phyloP scores from a whole-genome alignment of 1,140 invertebrate genomes.

The Drosophila bipectinata region DNA sequence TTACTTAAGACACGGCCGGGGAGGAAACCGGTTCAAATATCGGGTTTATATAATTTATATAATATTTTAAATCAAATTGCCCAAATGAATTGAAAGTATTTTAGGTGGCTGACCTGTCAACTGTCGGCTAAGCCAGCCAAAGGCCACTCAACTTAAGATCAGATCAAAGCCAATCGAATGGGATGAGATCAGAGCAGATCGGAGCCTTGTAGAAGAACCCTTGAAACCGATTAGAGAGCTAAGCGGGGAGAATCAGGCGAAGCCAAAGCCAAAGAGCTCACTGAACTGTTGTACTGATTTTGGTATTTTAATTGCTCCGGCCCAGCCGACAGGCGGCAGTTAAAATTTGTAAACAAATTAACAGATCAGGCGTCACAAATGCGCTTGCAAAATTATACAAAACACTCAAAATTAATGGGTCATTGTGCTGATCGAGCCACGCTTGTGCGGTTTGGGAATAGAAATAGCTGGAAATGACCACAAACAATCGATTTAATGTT shows the following conservation, averaged over 20 bases:
- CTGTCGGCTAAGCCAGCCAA: slow-evolving; percentile 10
- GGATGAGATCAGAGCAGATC: slow-evolving; percentile 28
- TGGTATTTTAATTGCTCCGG: slow-evolving; percentile 20
- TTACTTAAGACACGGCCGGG: slow-evolving; percentile 41
- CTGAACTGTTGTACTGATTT: slow-evolving; percentile 40
- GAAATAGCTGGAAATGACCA: slow-evolving; percentile 12
- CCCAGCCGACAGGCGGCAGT: slow-evolving; percentile 30
- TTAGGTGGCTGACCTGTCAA: slow-evolving; percentile 48
- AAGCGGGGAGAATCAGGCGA: slow-evolving; percentile 6
- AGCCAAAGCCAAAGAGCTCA: slow-evolving; percentile 39
- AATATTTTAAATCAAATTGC: slow-evolving; percentile 51
- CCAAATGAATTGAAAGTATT: slow-evolving; percentile 37
- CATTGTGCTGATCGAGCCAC: slow-evolving; percentile 25
- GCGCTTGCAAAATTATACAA: slow-evolving; percentile 33
- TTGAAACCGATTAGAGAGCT: slow-evolving; percentile 28
- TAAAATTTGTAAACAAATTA: slow-evolving; percentile 33
- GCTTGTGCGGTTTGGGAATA: slow-evolving; percentile 16
- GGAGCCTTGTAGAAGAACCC: slow-evolving; percentile 44
- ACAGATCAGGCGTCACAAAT: slow-evolving; percentile 25
- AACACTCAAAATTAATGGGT: slow-evolving; percentile 30
- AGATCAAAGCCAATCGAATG: slow-evolving; percentile 1
- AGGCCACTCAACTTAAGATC: slow-evolving; percentile 66
- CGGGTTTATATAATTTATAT: slow-evolving; percentile 70
- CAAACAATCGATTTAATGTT: slow-evolving; percentile 41
- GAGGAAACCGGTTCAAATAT: slow-evolving; percentile 63